These are phyloP conservation scores for Nothoprocta pentlandii DNA, from an alignment of 2,113 vertebrate genomes.

Conservation along the genomic window DNA sequence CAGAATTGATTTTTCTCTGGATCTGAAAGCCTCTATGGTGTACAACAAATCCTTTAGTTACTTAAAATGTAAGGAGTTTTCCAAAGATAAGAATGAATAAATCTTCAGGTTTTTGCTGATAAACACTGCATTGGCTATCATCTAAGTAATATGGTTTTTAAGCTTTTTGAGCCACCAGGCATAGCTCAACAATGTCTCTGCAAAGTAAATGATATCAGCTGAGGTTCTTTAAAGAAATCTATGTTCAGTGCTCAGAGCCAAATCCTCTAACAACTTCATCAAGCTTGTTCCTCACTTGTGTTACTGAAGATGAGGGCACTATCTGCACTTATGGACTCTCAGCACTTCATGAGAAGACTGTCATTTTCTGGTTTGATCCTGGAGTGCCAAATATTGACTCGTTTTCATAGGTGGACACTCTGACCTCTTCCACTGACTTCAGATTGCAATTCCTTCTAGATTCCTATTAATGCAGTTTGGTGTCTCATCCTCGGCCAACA, in stretches of 20 bases:
- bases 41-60: not conserved
- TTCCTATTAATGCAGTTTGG: not conserved
- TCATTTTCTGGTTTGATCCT: not conserved
- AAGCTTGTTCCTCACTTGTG: not conserved
- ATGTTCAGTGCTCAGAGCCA: not conserved
- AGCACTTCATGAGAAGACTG: not conserved
- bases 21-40: not conserved
- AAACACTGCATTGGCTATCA: not conserved
- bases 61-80: not conserved
- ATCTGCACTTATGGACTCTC: not conserved
- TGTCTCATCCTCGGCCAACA: rapidly evolving
- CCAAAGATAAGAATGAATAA: not conserved
- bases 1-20: not conserved
- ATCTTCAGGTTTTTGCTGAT: slow-evolving; percentile 6
- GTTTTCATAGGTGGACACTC: not conserved
- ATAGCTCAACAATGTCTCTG: not conserved
- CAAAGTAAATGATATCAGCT: not conserved
- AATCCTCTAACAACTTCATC: not conserved
- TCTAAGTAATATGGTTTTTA: not conserved
- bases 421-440: not conserved
- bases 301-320: not conserved
- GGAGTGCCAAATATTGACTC: not conserved
- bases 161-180: not conserved
- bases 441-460: not conserved
- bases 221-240: not conserved